Conservation (phyloP, 1,140 invertebrate species). For the Zaprionus inermis region DNA sequence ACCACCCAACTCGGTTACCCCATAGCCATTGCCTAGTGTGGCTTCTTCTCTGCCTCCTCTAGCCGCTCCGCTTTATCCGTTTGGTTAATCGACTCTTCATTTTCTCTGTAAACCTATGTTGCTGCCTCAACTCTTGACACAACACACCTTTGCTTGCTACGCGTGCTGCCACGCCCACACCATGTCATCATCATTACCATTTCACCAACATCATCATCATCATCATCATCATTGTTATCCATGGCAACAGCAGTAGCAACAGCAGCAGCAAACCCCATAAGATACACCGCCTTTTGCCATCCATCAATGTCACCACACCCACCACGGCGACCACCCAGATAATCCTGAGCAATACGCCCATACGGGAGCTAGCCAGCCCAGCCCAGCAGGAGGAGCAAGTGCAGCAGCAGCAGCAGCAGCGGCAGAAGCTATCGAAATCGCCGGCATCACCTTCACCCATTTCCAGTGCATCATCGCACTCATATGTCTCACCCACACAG, state of each 20-base stretch:
- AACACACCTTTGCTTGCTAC: conserved; percentile 58
- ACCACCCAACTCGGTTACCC: conserved; percentile 20
- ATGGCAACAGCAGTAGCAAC: neutral
- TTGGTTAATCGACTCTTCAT: conserved; percentile 74
- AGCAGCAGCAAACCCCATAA: conserved; percentile 59
- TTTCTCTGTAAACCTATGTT: conserved; percentile 78
- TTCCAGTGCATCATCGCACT: conserved; percentile 57
- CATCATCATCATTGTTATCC: conserved; percentile 31
- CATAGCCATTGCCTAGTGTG: conserved; percentile 18
- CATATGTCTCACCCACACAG: conserved; percentile 66
- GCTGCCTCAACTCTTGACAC: conserved; percentile 53
- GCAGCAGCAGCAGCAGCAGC: conserved; percentile 17
- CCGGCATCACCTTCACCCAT: conserved; percentile 42
- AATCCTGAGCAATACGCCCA: conserved; percentile 61
- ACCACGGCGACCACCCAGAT: conserved; percentile 75
- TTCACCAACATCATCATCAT: conserved; percentile 38
- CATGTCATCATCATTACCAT: conserved; percentile 54
- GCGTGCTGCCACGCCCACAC: conserved; percentile 40
- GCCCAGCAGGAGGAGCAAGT: conserved; percentile 22
- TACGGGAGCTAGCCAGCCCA: conserved; percentile 31
- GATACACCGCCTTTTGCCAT: conserved; percentile 66
- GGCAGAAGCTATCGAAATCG: conserved; percentile 7
- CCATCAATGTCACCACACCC: conserved; percentile 78
- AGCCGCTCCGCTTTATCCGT: conserved; percentile 58
- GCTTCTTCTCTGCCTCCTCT: conserved; percentile 12